Evolutionary conservation across 2,797 vertebrate species (phyloP).

Genomic region (Danio aesculapii): DNA sequence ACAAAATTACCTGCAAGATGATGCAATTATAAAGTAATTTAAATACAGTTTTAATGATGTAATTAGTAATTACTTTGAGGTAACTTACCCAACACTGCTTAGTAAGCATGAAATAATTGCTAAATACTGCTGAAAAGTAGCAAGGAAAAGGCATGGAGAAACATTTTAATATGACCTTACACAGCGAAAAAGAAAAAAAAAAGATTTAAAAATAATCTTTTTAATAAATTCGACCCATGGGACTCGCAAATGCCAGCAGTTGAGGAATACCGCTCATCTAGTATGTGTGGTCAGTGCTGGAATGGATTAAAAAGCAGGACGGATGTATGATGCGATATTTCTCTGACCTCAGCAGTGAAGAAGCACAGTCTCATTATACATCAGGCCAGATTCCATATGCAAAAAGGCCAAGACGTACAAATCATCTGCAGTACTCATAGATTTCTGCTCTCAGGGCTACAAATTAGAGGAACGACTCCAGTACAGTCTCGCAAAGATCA

Average conservation of each 20-base stretch:
- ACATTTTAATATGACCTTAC: neutral
- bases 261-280: too few species aligned
- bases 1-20: too few species aligned
- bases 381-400: constrained; percentile 61
- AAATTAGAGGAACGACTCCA: constrained; percentile 67
- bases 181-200: neutral
- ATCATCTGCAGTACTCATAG: constrained; percentile 61
- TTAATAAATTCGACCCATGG: neutral
- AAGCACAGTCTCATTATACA: constrained; percentile 60
- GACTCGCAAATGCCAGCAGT: neutral
- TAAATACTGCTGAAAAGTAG: neutral
- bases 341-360: constrained; percentile 57
- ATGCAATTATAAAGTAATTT: too few species aligned
- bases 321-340: constrained; percentile 24
- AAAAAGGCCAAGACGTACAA: constrained; percentile 59
- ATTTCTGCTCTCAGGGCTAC: constrained; percentile 64
- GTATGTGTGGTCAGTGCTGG: neutral
- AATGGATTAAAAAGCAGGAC: constrained; percentile 2
- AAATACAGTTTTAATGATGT: too few species aligned
- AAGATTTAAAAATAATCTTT: neutral
- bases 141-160: neutral
- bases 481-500: constrained; percentile 63
- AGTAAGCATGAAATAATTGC: too few species aligned
- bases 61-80: too few species aligned
- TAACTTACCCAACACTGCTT: too few species aligned